Base-by-base conservation (phyloP, 2,888 invertebrate genomes). In the Synergus japonicus region DNA sequence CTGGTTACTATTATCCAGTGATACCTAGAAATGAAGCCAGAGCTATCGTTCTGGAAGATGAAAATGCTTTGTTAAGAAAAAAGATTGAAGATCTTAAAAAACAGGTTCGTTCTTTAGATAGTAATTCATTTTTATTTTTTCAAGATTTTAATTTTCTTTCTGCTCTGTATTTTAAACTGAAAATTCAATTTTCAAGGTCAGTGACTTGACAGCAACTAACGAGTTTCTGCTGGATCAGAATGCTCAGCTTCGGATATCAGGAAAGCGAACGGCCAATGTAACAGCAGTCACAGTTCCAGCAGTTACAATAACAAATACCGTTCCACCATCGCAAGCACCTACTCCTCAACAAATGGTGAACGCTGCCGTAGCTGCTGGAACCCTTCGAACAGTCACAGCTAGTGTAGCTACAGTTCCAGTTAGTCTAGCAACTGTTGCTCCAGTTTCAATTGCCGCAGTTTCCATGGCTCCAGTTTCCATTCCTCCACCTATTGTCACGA, bases 161-260 rank as follows among this genome's bases (percentile, higher is more conserved):
- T 79, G 77, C 78, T 81, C 0, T 79, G 78, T 73, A 22, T 18
- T 49, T 2, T 18, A 0, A 73, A 15, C 46, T 22, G 4, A 13
- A 13, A 13, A 63, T 63, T 13, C 8, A 79, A 77, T 54, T 67
- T 83, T 85, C 5, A 91, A 94, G 93, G 95, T 95, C 22, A 94
- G 94, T 49, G 96, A 96, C 90, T 92, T 96, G 82, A 95, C 95
- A 54, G 96, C 96, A 2, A 96, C 96, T 10, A 97, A 97, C 90
- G 96, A 96, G 89, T 96, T 96, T 90, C 93, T 97, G 13, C 91
- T 96, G 83, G 96, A 96, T 87, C 96, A 96, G 92, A 96, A 96
- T 91, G 96, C 96, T 41, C 95, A 95, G 83, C 92, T 96, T 81
- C 93, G 96, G 46, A 93, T 95, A 83, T 94, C 94, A 15, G 94